Evolutionary conservation across 2,888 invertebrate species (phyloP), one percentile per base, ranked within the genome.

Genomic region (Apodemia hepburni): DNA sequence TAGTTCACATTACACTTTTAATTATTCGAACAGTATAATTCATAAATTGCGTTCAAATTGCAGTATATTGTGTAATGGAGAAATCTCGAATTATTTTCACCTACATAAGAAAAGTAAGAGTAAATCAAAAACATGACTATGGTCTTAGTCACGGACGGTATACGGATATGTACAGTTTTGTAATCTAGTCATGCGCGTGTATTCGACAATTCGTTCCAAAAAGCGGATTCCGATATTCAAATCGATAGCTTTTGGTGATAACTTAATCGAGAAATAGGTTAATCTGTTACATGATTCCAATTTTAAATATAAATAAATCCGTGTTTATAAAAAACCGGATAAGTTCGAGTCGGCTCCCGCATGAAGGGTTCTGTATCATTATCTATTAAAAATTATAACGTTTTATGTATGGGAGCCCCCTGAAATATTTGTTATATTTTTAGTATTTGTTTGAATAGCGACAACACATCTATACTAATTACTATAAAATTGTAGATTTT

Each of bases 91-190:
- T 22, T 45, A 61, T 62, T 58, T 58, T 61, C 59, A 61, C 64
- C 62, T 61, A 61, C 45, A 59, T 49, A 61, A 49, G 51, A 63
- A 66, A 69, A 69, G 69, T 68, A 65, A 69, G 65, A 69, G 68
- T 68, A 54, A 64, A 58, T 58, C 58, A 42, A 58, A 58, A 60
- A 54, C 58, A 45, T 17, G 45, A 45, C 45, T 45, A 45, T 45
- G 45, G 38, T 17, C 59, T 68, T 63, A 63, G 66, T 66, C 63
- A 68, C 60, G 62, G 42, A 57, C 60, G 59, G 47, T 51, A 22
- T 27, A 54, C 66, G 66, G 64, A 60, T 65, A 60, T 65, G 51
- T 59, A 54, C 49, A 62, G 60, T 49, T 54, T 54, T 54, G 61
- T 58, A 65, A 57, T 61, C 63, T 45, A 62, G 60, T n/a, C 62